Base-by-base conservation (phyloP, 2,113 vertebrate species). In the Platichthys flesus region DNA sequence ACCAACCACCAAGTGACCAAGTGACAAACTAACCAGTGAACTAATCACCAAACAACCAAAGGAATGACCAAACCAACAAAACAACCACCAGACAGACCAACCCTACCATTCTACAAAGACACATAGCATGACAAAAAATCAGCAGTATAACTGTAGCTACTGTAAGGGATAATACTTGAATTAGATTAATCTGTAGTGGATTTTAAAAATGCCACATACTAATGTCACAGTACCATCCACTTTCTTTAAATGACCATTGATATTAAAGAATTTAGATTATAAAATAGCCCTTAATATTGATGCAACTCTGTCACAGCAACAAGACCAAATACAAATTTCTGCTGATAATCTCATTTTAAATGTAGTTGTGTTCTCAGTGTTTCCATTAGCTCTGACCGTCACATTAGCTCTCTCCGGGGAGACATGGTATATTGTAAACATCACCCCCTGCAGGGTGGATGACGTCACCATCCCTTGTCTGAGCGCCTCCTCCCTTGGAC, bases 351-450 rank as follows among this genome's bases (percentile, higher is more conserved):
- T 12, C 31, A 45, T 52, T 55, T 72, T 78, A 82, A 51, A 51
- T 16, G 18, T 16, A 6, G 16, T 51, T 37, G 64, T 51, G 54
- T 12, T 42, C 63, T 71, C 63, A 51, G 16, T 49, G 75, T 75
- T 87, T 87, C 81, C 83, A 82, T 87, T 76, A 76, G 67, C 79
- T 67, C 59, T 14, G 62, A 40, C 62, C 14, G 8, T 70, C 79
- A 68, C 76, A 55, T 83, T 75, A 72, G 16, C 54, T 78, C 76
- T 72, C 79, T 71, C 79, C 52, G 23, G 65, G 74, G 83, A 74
- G 67, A 76, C 21, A 24, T 15, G 69, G 28, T 51, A 45, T 52
- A 66, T 61, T 16, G 23, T 81, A 75, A 84, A 90, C 84, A 84
- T 42, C 60, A 35, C 57, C 68, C 67, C 76, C 84, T 24, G 66